A percentile compares a stretch with the other conserved stretches of the same genome.
These are phyloP conservation scores for Cetonia aurata DNA, from an alignment of 2,888 invertebrate genomes.

Conservation along the genomic window DNA sequence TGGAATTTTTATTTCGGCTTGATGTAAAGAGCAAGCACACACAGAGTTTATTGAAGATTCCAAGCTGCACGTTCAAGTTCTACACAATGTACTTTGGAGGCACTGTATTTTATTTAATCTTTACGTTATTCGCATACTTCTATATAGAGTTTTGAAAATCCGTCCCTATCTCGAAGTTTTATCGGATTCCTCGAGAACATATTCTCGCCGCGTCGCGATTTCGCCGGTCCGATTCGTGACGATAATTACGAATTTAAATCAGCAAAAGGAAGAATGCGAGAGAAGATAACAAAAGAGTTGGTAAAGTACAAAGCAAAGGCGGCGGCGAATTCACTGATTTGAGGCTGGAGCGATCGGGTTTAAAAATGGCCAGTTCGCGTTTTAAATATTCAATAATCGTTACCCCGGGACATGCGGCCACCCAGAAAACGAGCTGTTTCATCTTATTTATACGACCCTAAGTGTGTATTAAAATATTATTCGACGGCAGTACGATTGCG, in stretches of 20 bases:
- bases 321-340: constrained; percentile 30
- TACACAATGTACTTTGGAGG: no score
- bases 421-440: constrained; percentile 25
- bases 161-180: no score
- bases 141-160: not conserved
- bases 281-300: constrained; percentile 21
- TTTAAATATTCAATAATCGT: constrained; percentile 40
- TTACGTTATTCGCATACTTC: no score
- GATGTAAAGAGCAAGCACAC: no score
- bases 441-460: not conserved
- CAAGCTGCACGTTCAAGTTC: no score
- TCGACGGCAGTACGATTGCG: not conserved
- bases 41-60: no score
- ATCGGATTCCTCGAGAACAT: no score
- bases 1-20: constrained; percentile 17
- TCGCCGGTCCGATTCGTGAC: constrained; percentile 1
- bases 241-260: constrained; percentile 11
- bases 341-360: constrained; percentile 12
- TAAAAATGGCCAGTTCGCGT: constrained; percentile 23
- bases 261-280: not conserved
- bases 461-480: not conserved
- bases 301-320: constrained; percentile 32
- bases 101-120: no score
- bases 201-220: no score
- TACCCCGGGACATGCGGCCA: constrained; percentile 34